phyloP scores from a whole-genome alignment of 2,888 invertebrate species.

The Oxyscelio sp. region DNA sequence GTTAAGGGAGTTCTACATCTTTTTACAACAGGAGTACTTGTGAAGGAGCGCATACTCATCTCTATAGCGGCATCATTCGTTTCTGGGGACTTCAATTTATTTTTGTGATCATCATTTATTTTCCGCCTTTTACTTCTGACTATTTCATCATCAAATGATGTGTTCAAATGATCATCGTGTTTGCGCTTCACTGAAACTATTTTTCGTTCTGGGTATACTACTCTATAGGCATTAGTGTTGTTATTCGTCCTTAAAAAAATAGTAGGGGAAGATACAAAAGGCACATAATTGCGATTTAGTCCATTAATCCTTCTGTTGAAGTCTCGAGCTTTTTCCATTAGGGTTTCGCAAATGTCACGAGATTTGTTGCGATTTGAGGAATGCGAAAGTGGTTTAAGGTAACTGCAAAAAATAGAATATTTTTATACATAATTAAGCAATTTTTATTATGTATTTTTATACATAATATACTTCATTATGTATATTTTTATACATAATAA shows the following conservation, averaged over 20 bases:
- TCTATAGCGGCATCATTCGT: conserved; percentile 44
- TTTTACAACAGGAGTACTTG: conserved; percentile 84
- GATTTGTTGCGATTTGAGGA: conserved; percentile 73
- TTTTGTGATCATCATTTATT: conserved; percentile 28
- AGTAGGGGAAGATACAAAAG: conserved; percentile 86
- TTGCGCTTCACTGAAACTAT: conserved; percentile 79
- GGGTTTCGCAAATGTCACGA: conserved; percentile 81
- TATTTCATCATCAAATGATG: conserved; percentile 12
- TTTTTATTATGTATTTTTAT: too few relatives aligned
- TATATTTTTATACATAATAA: too few relatives aligned
- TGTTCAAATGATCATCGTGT: conserved; percentile 73
- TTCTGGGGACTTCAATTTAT: conserved; percentile 9
- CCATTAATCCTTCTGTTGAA: conserved; percentile 82
- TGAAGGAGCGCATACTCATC: conserved; percentile 75
- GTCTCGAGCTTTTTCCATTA: conserved; percentile 83
- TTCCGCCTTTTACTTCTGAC: conserved; percentile 75
- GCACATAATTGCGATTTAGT: conserved; percentile 79
- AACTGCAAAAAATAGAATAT: conserved; percentile 64
- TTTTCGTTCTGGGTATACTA: conserved; percentile 80
- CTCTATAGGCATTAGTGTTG: conserved; percentile 73
- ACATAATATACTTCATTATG: too few relatives aligned
- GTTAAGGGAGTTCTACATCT: conserved; percentile 80
- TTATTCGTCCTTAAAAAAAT: conserved; percentile 76
- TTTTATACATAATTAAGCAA: too few relatives aligned
- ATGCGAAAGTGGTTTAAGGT: conserved; percentile 86